Conservation (phyloP, 2,888 invertebrate genomes). For the Andricus curvator region DNA sequence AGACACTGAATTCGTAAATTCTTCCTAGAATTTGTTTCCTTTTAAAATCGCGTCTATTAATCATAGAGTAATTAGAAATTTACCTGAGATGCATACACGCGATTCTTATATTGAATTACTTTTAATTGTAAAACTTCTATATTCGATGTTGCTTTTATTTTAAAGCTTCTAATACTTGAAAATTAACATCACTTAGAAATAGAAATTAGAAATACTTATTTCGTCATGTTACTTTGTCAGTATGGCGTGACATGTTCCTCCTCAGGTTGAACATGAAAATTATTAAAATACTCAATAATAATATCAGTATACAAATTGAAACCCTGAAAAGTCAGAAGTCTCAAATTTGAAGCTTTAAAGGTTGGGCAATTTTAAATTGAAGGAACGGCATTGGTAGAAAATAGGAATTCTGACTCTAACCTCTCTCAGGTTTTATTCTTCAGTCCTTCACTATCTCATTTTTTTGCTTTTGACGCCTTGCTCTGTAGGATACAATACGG, state of each 20-base stretch:
- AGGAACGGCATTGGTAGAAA: background rate
- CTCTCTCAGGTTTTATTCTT: slow-evolving; percentile 9
- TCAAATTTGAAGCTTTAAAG: too few relatives aligned
- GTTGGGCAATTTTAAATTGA: too few relatives aligned
- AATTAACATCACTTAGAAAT: too few relatives aligned
- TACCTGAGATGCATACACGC: background rate
- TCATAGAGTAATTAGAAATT: background rate
- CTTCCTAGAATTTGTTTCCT: background rate
- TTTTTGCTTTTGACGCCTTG: slow-evolving; percentile 9
- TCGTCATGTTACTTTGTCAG: background rate
- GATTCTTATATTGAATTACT: background rate
- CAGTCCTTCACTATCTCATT: slow-evolving; percentile 5
- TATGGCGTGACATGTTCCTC: background rate
- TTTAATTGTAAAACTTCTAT: background rate
- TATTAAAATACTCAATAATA: too few relatives aligned
- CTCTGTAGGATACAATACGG: slow-evolving; percentile 37
- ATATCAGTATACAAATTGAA: too few relatives aligned
- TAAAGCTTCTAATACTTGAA: too few relatives aligned
- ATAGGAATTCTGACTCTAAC: background rate
- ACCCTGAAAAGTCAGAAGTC: too few relatives aligned
- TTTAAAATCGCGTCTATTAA: background rate
- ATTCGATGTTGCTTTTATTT: too few relatives aligned
- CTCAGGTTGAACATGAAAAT: too few relatives aligned
- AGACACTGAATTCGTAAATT: background rate
- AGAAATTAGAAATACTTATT: too few relatives aligned